Conservation (phyloP, 2,888 invertebrate genomes). For the Drosophila paranaensis region DNA sequence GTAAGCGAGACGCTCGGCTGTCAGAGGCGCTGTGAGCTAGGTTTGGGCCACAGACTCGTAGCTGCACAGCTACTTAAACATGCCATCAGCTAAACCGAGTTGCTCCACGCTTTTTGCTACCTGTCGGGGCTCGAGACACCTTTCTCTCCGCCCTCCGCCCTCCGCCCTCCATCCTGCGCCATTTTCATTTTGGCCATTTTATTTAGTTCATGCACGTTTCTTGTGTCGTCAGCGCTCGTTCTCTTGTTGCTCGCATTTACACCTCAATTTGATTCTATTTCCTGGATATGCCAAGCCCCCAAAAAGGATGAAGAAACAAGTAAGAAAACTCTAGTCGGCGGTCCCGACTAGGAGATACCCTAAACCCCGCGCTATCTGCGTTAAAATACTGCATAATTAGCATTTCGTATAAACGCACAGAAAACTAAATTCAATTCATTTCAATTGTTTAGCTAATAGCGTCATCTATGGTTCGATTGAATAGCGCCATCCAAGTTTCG, state of each 20-base stretch:
- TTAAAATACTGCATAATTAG: no score
- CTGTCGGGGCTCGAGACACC: neutral
- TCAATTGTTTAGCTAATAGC: no score
- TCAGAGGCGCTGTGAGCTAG: neutral
- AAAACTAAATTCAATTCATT: no score
- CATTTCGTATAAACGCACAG: no score
- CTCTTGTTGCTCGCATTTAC: slow-evolving; percentile 76
- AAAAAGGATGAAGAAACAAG: slow-evolving; percentile 9
- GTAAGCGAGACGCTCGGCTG: slow-evolving; percentile 46
- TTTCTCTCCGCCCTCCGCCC: neutral
- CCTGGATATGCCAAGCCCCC: slow-evolving; percentile 50
- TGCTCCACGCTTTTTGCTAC: slow-evolving; percentile 31
- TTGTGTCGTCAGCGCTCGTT: slow-evolving; percentile 35
- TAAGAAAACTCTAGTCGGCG: no score
- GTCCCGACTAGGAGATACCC: no score
- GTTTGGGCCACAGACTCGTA: slow-evolving; percentile 5
- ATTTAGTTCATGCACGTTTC: slow-evolving; percentile 63
- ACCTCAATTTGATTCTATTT: slow-evolving; percentile 81
- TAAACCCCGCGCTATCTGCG: no score
- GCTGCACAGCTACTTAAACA: slow-evolving; percentile 69
- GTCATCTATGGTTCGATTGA: no score
- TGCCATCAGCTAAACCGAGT: slow-evolving; percentile 67
- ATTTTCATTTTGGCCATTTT: slow-evolving; percentile 35
- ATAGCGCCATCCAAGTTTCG: no score
- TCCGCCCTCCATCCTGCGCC: neutral